These are phyloP conservation scores for Popillia japonica DNA, from an alignment of 1,140 invertebrate genomes.

Conservation along the genomic window DNA sequence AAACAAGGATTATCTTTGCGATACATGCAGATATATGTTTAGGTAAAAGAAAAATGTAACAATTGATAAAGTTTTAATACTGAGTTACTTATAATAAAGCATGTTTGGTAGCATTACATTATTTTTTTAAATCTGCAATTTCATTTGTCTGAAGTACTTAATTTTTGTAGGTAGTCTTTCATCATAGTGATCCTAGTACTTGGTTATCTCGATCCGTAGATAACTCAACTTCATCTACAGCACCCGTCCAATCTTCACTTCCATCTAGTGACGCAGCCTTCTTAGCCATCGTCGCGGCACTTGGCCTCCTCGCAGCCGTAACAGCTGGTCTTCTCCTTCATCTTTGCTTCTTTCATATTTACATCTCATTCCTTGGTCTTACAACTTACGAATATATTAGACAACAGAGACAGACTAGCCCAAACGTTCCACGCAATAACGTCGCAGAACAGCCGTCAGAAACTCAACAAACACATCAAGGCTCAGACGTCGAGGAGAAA, in stretches of 20 bases:
- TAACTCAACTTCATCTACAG: conserved; percentile 38
- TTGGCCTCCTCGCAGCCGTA: conserved; percentile 76
- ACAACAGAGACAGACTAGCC: conserved; percentile 63
- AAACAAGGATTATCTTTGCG: no score
- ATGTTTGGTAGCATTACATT: no score
- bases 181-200: conserved; percentile 50
- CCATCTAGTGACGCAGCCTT: conserved; percentile 66
- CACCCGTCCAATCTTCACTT: conserved; percentile 51
- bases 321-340: conserved; percentile 84
- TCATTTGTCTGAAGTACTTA: no score
- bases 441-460: conserved; percentile 34
- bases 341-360: conserved; percentile 89
- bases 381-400: conserved; percentile 91
- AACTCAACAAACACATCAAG: conserved; percentile 38
- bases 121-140: no score
- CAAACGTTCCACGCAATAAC: conserved; percentile 34
- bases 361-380: conserved; percentile 82
- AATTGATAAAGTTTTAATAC: no score
- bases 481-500: not conserved
- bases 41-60: no score
- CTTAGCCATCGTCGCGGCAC: conserved; percentile 69
- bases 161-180: conserved; percentile 44
- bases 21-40: no score
- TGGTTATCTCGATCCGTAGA: conserved; percentile 40
- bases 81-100: no score